Evolutionary conservation across 1,140 invertebrate species (phyloP), one percentile per base, ranked within the genome.

Genomic region (Eueides isabella): DNA sequence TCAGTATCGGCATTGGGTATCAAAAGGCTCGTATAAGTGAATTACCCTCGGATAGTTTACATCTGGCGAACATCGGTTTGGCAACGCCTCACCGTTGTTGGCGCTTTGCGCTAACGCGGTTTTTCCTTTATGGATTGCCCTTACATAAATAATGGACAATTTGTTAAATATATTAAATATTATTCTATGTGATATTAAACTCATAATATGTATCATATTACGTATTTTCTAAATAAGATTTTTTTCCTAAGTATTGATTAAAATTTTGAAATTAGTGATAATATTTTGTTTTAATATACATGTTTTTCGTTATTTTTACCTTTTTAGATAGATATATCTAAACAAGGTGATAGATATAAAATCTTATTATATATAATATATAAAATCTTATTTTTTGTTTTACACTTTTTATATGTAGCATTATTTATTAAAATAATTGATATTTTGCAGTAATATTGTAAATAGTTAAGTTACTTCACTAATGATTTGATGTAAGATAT

Each of bases 21-120:
- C 75, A 79, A 75, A 79, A 74, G 68, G 75, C 74, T 76, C 73
- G 72, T 77, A 72, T 79, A 77, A 75, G 74, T 74, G 73, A 79
- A 78, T 81, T 76, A 77, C 68, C 71, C 76, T 67, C 73, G 67
- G 74, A 72, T 76, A 74, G 74, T 75, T 74, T 72, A 76, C 79
- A 80, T 76, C 77, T 75, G 80, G 80, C 73, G 77, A 71, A 75
- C 80, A 75, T 72, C 38, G 80, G 77, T 81, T 81, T 81, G 72
- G 72, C 73, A 75, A 75, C 73, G 67, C 73, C 63, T 70, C 67
- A 68, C 74, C 70, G 76, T 81, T 75, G 77, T 78, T 74, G 74
- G 71, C 72, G 76, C 64, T 80, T 71, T 66, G 65, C 67, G 79
- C 77, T 78, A 75, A 77, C 75, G 77, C 65, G 80, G 77, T 81